Base-by-base conservation (phyloP, 1,140 invertebrate species). In the Pissodes strobi region DNA sequence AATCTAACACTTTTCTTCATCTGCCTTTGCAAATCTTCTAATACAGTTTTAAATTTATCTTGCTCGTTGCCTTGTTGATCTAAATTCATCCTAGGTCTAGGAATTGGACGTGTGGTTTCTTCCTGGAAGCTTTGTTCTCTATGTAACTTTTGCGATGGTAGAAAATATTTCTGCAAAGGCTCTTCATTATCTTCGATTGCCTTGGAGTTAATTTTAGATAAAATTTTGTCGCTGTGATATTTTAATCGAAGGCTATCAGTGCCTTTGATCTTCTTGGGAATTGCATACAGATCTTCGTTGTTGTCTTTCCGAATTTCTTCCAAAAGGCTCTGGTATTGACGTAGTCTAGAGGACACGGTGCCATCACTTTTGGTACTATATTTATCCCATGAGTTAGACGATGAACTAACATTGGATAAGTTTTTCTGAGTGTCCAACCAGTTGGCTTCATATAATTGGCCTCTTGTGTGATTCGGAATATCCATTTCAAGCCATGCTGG, bases 391-490 rank as follows among this genome's bases (percentile, higher is more conserved):
- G 71, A 75, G 19, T 75, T 75, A 12, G 71, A 72, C 6, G 59
- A 38, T 1, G 69, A 72, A 34, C 64, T 69, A 30, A 37, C 53
- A 17, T 65, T 72, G 2, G 74, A 76, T 8, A 77, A 34, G 64
- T 61, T 71, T 55, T 68, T 66, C 68, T 76, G 71, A 2, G 87
- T 84, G 69, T 89, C 88, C 46, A 88, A 82, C 91, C 91, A 92
- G 71, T 90, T 92, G 37, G 90, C 89, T 69, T 91, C 90, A 76
- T 92, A 92, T 23, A 90, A 82, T n/a, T 88, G 80, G 65, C 88
- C 88, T 85, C 90, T 88, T 1, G 82, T 80, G 27, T 81, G 78
- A 72, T 78, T 85, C 75, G 78, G 83, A 69, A 84, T 81, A 57
- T 79, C 82, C 72, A 84, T 83, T 72, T 82, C 82, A 74, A 83